Conservation (phyloP, 1,140 invertebrate species). For the Phthorimaea operculella region DNA sequence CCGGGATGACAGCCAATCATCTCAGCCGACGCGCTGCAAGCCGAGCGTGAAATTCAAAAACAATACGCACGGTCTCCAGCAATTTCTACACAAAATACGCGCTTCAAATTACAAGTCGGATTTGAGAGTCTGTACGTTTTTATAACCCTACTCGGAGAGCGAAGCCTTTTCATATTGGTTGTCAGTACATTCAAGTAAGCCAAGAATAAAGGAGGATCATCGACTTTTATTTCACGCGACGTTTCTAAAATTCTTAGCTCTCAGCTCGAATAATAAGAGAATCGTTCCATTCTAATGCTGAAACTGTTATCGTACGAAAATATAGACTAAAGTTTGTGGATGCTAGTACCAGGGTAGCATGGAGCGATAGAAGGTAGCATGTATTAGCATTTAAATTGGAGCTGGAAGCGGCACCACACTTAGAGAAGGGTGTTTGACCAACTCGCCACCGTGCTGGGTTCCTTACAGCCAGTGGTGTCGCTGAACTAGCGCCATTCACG, state of each 20-base stretch:
- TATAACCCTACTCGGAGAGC: background rate
- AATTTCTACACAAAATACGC: too few species aligned
- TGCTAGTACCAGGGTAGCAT: slow-evolving; percentile 27
- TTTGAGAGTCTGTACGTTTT: background rate
- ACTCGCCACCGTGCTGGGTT: background rate
- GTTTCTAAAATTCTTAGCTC: slow-evolving; percentile 4
- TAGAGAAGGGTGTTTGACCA: slow-evolving; percentile 1
- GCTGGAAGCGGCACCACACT: slow-evolving; percentile 9
- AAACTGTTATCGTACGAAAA: slow-evolving; percentile 14
- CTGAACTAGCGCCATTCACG: too few species aligned
- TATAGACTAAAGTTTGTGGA: slow-evolving; percentile 23
- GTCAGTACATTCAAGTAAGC: slow-evolving; percentile 1
- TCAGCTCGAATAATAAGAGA: background rate
- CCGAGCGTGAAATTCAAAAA: background rate
- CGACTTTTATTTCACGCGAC: slow-evolving; percentile 1
- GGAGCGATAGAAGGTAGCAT: slow-evolving; percentile 19
- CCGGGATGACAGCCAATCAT: background rate
- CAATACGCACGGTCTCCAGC: background rate
- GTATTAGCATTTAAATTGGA: slow-evolving; percentile 45
- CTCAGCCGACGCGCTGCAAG: background rate
- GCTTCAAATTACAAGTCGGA: too few species aligned
- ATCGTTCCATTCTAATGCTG: background rate
- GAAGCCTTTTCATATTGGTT: slow-evolving; percentile 2
- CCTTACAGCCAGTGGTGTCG: background rate
- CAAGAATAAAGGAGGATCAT: slow-evolving; percentile 1